phyloP scores from a whole-genome alignment of 2,888 invertebrate genomes.

The Tribolium freemani region DNA sequence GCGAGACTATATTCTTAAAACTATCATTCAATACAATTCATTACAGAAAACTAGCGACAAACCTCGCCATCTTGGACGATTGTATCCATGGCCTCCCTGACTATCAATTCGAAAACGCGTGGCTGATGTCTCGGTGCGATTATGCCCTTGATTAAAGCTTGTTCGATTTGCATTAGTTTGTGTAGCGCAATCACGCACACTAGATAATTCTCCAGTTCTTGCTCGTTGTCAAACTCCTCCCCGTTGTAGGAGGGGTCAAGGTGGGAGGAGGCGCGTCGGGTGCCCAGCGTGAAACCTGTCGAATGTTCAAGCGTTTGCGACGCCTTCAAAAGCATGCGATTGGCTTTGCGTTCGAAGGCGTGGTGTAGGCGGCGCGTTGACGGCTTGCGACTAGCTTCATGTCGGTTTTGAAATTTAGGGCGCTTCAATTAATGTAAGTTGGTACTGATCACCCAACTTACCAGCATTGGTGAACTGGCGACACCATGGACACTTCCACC shows the following conservation, averaged over 20 bases:
- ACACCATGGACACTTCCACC: conserved; percentile 79
- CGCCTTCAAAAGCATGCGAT: conserved; percentile 85
- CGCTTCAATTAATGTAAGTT: conserved; percentile 69
- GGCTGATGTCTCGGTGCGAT: conserved; percentile 86
- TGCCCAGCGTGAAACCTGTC: conserved; percentile 83
- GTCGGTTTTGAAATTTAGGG: conserved; percentile 78
- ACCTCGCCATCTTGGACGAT: conserved; percentile 91
- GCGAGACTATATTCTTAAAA: conserved; percentile 76
- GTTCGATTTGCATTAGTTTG: conserved; percentile 90
- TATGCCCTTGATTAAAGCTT: conserved; percentile 85
- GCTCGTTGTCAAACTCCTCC: conserved; percentile 78
- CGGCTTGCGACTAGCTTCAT: conserved; percentile 84
- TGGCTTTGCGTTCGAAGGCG: conserved; percentile 86
- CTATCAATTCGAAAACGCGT: conserved; percentile 86
- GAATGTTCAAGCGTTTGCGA: conserved; percentile 87
- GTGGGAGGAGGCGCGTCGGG: conserved; percentile 71
- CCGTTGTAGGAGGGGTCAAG: conserved; percentile 65
- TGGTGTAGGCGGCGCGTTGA: conserved; percentile 87
- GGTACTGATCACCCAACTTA: conserved; percentile 67
- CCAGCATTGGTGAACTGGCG: conserved; percentile 74
- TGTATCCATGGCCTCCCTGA: conserved; percentile 86
- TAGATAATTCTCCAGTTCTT: conserved; percentile 88
- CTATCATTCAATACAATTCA: too few species aligned
- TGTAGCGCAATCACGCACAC: conserved; percentile 86
- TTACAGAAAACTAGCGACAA: conserved; percentile 12